phyloP scores from a whole-genome alignment of 2,113 vertebrate genomes.

The Telmatochromis bifrenatus region DNA sequence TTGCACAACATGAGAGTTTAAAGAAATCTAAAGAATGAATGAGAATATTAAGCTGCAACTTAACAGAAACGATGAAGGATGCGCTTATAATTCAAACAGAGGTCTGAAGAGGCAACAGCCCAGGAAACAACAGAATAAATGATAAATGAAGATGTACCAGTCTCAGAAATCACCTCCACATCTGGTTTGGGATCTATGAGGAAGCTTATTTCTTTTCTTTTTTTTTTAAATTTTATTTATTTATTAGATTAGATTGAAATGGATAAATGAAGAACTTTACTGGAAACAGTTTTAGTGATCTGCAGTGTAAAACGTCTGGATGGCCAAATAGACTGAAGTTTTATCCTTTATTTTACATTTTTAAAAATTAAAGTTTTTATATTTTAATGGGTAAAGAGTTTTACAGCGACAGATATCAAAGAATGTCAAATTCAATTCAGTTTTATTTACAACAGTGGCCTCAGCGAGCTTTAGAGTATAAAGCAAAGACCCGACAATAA shows the following conservation, averaged over 20 bases:
- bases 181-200: neutral
- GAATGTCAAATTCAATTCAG: neutral
- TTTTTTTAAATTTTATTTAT: accelerated
- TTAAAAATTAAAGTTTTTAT: neutral
- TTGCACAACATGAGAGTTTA: neutral
- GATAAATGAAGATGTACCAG: neutral
- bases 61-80: neutral
- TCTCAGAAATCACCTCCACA: neutral
- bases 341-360: neutral
- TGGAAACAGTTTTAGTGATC: neutral
- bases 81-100: neutral
- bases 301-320: neutral
- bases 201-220: neutral
- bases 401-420: neutral
- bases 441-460: neutral
- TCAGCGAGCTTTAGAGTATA: neutral
- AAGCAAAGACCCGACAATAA: neutral
- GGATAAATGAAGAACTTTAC: neutral
- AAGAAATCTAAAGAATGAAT: neutral
- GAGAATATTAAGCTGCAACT: neutral
- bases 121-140: neutral
- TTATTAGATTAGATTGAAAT: neutral
- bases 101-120: neutral
- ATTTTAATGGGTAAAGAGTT: neutral
- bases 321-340: neutral